phyloP scores from a whole-genome alignment of 2,888 invertebrate species.

The Dermolepida albohirtum region DNA sequence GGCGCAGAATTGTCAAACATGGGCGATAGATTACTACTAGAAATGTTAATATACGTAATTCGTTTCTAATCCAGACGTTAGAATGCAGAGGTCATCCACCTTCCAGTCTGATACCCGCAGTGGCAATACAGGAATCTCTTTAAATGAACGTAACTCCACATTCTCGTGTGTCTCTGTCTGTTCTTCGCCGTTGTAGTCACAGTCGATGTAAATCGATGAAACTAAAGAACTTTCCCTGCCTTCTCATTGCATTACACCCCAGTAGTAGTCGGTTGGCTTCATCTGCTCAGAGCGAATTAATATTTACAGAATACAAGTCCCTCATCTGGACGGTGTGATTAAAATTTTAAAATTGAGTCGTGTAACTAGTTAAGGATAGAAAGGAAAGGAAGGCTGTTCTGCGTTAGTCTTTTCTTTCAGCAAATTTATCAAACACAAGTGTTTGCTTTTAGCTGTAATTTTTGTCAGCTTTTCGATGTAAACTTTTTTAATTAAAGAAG shows the following conservation, averaged over 20 bases:
- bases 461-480: too few relatives aligned
- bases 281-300: constrained; percentile 11
- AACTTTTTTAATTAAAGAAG: too few relatives aligned
- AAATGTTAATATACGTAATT: constrained; percentile 18
- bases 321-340: constrained; percentile 14
- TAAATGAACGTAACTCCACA: constrained; percentile 15
- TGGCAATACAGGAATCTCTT: constrained; percentile 14
- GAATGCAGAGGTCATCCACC: constrained; percentile 31
- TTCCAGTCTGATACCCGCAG: constrained; percentile 14
- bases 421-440: too few relatives aligned
- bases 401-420: too few relatives aligned
- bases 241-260: not conserved
- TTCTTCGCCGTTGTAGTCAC: not conserved
- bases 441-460: too few relatives aligned
- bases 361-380: constrained; percentile 1
- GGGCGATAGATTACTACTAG: constrained; percentile 4
- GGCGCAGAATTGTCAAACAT: too few relatives aligned
- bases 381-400: too few relatives aligned
- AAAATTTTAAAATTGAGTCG: constrained; percentile 15
- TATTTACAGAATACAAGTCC: constrained; percentile 18
- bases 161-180: too few relatives aligned
- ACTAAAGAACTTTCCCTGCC: constrained; percentile 24
- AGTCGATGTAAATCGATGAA: constrained; percentile 21
- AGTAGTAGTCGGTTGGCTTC: not conserved
- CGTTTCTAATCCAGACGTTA: constrained; percentile 19